phyloP scores from a whole-genome alignment of 2,888 invertebrate species.

The Oasisia sp. region DNA sequence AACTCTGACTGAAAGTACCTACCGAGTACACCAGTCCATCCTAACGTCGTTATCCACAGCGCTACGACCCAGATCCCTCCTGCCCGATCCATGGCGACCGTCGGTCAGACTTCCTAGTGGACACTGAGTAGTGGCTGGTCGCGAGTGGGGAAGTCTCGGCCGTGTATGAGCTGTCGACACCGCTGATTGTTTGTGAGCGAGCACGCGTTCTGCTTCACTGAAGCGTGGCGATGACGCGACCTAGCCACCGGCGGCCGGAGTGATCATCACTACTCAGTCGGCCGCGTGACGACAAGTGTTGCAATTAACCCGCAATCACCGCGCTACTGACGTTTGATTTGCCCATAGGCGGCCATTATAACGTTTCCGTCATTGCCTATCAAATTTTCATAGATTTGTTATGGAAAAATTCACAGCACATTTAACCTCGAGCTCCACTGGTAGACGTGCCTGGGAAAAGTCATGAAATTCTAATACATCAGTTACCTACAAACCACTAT shows the following conservation, averaged over 20 bases:
- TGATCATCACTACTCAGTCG: neutral
- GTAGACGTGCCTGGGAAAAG: too few relatives aligned
- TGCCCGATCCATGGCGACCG: neutral
- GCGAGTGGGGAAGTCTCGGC: neutral
- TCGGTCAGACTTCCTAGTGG: neutral
- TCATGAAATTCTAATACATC: too few relatives aligned
- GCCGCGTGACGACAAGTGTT: conserved; percentile 12
- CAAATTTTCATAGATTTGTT: too few relatives aligned
- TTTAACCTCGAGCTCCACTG: too few relatives aligned
- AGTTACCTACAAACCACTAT: too few relatives aligned
- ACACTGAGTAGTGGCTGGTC: neutral
- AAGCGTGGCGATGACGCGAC: neutral
- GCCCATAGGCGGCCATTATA: too few relatives aligned
- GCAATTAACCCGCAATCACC: neutral
- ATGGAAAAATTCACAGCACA: too few relatives aligned
- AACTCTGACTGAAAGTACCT: neutral
- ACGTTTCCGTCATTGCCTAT: too few relatives aligned
- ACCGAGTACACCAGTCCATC: neutral
- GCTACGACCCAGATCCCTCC: neutral
- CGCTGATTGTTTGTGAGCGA: neutral
- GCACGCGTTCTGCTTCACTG: neutral
- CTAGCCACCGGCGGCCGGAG: neutral
- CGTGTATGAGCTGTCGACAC: neutral
- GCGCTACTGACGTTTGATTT: neutral
- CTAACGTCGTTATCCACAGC: neutral